These are phyloP conservation scores for Pica pica DNA, from an alignment of 2,113 vertebrate genomes.

Conservation along the genomic window DNA sequence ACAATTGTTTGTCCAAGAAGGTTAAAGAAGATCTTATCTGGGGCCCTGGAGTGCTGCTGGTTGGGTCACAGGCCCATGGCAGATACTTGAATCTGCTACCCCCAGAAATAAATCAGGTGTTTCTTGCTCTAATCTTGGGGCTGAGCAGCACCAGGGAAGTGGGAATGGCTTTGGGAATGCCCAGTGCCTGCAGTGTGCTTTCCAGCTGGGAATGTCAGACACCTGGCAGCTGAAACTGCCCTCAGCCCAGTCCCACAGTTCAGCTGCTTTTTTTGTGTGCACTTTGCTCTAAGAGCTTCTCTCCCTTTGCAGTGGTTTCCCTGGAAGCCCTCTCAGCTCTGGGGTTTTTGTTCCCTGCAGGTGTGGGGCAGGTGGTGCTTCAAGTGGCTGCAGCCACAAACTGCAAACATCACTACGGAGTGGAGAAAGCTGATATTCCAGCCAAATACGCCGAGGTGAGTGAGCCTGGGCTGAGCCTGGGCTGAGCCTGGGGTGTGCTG, in stretches of 20 bases:
- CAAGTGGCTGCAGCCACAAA: slow-evolving; percentile 96
- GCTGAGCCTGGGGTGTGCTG: background rate
- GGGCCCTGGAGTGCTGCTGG: background rate
- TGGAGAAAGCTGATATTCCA: slow-evolving; percentile 98
- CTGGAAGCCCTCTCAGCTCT: background rate
- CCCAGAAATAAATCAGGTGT: background rate
- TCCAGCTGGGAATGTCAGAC: background rate
- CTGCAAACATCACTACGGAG: slow-evolving; percentile 97
- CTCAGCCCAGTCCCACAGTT: background rate
- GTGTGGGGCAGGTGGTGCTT: slow-evolving; percentile 98
- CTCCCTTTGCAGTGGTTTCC: background rate
- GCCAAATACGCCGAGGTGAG: slow-evolving; percentile 96
- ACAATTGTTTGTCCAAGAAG: background rate
- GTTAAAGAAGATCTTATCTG: background rate
- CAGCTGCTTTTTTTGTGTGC: background rate
- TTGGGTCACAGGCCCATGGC: background rate
- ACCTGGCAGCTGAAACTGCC: background rate
- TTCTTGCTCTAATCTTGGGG: background rate
- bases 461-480: background rate
- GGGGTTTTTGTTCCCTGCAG: slow-evolving; percentile 58
- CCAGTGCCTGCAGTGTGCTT: background rate
- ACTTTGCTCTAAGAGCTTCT: background rate
- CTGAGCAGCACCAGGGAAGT: background rate
- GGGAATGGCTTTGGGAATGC: background rate
- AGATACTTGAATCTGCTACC: background rate